Base-by-base conservation (phyloP, 2,113 vertebrate genomes). In the Takifugu bimaculatus region DNA sequence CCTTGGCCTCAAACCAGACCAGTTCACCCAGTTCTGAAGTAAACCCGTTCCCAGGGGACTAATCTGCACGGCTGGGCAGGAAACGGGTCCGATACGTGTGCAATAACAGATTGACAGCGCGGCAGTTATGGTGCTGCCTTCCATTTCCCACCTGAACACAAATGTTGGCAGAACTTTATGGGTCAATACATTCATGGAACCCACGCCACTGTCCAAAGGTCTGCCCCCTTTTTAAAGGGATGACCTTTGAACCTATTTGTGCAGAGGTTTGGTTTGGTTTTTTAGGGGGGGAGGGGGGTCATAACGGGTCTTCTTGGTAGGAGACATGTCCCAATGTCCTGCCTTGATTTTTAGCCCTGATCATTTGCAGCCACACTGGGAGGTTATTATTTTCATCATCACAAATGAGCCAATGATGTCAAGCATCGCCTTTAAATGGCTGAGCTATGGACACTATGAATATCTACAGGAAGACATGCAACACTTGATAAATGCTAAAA, bases 381-480 rank as follows among this genome's bases (percentile, higher is more conserved):
- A 20, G 20, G 20, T 20, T 20, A 20, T 20, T 20, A 20, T 20
- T 20, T 20, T 20, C 20, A 20, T 20, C 20, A 20, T 20, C 20
- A 20, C 20, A 20, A 20, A 20, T 20, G 20, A 20, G 20, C 20
- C 20, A 20, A 20, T 20, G 20, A 20, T 20, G 20, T 20, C 20
- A 20, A 20, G 20, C 20, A 20, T 20, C 53, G 32, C 66, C 28
- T 51, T 68, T 63, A 65, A 70, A 32, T 50, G 28, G 43, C 28
- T 42, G 32, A 64, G 57, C 6, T 55, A 27, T 32, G 28, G 51
- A 51, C 25, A 32, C 52, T 26, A 62, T 3, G 68, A 61, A 58
- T 14, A 26, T 52, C 26, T 43, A 50, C 28, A 39, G 39, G 65
- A 50, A 68, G 55, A 27, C 62, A 70, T 58, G 53, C 60, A 52